Base-by-base conservation (phyloP, 2,797 vertebrate species). In the Parotocinclus haroldoi region DNA sequence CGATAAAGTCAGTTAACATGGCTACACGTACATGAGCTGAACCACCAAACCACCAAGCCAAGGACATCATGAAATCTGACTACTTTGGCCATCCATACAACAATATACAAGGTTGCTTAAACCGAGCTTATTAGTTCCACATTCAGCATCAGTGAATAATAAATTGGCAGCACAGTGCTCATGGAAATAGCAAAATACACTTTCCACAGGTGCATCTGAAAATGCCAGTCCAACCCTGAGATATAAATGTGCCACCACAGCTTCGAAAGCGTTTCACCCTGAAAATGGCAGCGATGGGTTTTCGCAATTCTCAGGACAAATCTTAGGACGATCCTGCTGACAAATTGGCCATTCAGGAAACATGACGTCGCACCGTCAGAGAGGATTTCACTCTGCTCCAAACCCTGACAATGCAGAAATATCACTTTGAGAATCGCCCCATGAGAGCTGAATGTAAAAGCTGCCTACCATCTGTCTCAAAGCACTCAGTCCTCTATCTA, bases 331-430 rank as follows among this genome's bases (percentile, higher is more conserved):
- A 38, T 67, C 39, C 48, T 74, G 40, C 42, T 42, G 68, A 61
- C 62, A 74, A 63, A 73, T 52, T 68, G 51, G n/a, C 60, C 66
- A 71, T 72, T 79, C 27, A 64, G 61, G 52, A 73, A 77, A 54
- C 64, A 63, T 37, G 17, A 56, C 7, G 37, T 18, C 11, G 54
- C 62, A 65, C 56, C 65, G 63, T n/a, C 1, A 45, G 27, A 50
- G 49, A 40, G 50, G 16, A 9, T 36, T 39, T 49, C 52, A 14
- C 27, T 55, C n/a, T 40, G 62, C 45, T 52, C 44, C 8, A 4
- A n/a, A 38, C 58, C 13, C 36, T 46, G 50, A 40, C 9, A 17
- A 53, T 18, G 48, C 11, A 27, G n/a, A 27, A 39, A 57, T 36
- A 66, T 44, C 10, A 13, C 10, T 12, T 42, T 60, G 27, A 53